Conservation (phyloP, 2,888 invertebrate species). For the Oscheius sp. region DNA sequence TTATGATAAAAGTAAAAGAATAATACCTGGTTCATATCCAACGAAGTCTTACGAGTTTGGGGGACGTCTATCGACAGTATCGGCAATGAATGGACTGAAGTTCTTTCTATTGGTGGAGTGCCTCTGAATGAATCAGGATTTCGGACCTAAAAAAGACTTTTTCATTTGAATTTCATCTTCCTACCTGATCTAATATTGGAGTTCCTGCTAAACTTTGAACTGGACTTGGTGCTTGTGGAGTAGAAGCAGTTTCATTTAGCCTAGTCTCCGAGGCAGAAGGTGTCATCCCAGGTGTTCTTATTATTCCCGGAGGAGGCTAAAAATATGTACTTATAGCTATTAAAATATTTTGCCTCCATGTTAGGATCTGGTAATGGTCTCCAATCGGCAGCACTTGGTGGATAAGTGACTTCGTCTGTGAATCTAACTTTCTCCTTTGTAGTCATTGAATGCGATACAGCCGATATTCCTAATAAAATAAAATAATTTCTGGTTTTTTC, state of each 20-base stretch:
- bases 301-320: not conserved
- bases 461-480: slow-evolving; percentile 16
- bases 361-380: not conserved
- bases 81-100: slow-evolving; percentile 11
- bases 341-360: not conserved
- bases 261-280: slow-evolving; percentile 1
- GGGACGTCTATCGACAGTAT: slow-evolving; percentile 6
- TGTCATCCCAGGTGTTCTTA: not conserved
- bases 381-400: not conserved
- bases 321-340: not conserved
- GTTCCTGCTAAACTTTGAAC: slow-evolving; percentile 38
- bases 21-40: not conserved
- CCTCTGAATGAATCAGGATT: not conserved
- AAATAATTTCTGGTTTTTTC: not conserved
- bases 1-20: no score
- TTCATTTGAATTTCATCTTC: not conserved
- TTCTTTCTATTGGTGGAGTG: not conserved
- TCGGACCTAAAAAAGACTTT: not conserved
- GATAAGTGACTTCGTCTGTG: not conserved
- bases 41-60: not conserved
- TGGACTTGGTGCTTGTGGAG: slow-evolving; percentile 32
- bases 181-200: slow-evolving; percentile 46
- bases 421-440: slow-evolving; percentile 4
- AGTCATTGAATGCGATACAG: slow-evolving; percentile 12
- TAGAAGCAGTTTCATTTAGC: not conserved